phyloP scores from a whole-genome alignment of 1,140 invertebrate genomes.

The Bombus polaris region DNA sequence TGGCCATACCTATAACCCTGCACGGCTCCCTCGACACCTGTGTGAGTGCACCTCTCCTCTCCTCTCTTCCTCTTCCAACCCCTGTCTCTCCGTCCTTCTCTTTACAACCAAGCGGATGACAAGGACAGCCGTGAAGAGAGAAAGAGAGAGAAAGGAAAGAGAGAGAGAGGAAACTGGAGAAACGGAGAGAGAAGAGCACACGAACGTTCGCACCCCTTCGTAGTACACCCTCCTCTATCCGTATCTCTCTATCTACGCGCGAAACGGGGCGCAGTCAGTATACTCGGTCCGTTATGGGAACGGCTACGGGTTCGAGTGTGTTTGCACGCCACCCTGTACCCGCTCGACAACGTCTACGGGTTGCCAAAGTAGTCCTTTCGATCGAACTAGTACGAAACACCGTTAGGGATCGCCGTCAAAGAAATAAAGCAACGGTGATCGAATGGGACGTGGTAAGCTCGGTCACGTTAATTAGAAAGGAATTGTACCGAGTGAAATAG shows the following conservation, averaged over 20 bases:
- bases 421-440: no score
- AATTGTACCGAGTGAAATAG: not conserved
- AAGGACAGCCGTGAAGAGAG: not conserved
- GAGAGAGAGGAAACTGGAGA: not conserved
- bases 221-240: conserved; percentile 47
- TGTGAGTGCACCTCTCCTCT: conserved; percentile 26
- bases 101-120: not conserved
- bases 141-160: not conserved
- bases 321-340: conserved; percentile 33
- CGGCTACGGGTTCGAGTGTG: conserved; percentile 41
- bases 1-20: conserved; percentile 65
- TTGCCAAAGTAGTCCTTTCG: conserved; percentile 25
- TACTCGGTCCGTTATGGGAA: conserved; percentile 52
- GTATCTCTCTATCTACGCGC: conserved; percentile 49
- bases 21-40: conserved; percentile 52
- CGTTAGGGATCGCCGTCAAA: not conserved
- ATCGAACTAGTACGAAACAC: not conserved
- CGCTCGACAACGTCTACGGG: conserved; percentile 24
- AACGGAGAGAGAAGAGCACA: not conserved
- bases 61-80: no score
- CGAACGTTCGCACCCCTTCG: conserved; percentile 46
- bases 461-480: not conserved
- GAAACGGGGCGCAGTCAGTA: conserved; percentile 41
- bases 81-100: not conserved
- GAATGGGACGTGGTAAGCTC: not conserved